phyloP scores from a whole-genome alignment of 2,113 vertebrate genomes.

The Rhegmatorhina hoffmannsi region DNA sequence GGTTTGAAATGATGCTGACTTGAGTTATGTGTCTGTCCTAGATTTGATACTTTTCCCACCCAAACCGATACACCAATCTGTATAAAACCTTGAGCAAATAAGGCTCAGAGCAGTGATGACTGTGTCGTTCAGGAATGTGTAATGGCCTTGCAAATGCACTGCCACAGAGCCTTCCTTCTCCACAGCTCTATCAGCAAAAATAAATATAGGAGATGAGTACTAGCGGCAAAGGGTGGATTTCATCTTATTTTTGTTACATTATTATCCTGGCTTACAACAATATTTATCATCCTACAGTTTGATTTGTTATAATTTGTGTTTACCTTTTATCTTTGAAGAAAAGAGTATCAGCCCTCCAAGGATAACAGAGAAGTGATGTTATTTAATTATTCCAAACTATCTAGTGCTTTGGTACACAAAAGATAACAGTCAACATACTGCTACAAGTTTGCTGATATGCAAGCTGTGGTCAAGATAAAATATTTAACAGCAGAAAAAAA shows the following conservation, averaged over 20 bases:
- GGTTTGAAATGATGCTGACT: neutral
- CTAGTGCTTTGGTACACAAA: conserved; percentile 56
- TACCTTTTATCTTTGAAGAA: conserved; percentile 72
- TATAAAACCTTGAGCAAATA: conserved; percentile 43
- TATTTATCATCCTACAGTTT: conserved; percentile 64
- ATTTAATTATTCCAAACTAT: conserved; percentile 75
- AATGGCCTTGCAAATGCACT: conserved; percentile 34
- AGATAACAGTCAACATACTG: conserved; percentile 71
- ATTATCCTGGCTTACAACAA: conserved; percentile 53
- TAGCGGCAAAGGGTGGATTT: conserved; percentile 31
- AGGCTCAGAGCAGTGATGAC: neutral
- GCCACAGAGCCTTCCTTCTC: conserved; percentile 3
- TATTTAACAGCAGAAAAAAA: conserved; percentile 65
- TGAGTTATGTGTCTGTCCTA: neutral
- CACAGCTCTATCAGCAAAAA: conserved; percentile 36
- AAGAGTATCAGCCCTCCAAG: conserved; percentile 41
- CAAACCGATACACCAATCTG: neutral
- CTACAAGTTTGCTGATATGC: conserved; percentile 64
- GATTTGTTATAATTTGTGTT: conserved; percentile 66
- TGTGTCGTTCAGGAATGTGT: neutral
- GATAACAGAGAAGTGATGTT: conserved; percentile 21
- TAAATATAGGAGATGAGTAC: conserved; percentile 21
- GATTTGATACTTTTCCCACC: neutral
- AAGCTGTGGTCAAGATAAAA: conserved; percentile 71
- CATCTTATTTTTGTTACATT: conserved; percentile 61